Evolutionary conservation across 2,888 invertebrate species (phyloP), one percentile per base, ranked within the genome.

Genomic region (Agrotis ipsilon): DNA sequence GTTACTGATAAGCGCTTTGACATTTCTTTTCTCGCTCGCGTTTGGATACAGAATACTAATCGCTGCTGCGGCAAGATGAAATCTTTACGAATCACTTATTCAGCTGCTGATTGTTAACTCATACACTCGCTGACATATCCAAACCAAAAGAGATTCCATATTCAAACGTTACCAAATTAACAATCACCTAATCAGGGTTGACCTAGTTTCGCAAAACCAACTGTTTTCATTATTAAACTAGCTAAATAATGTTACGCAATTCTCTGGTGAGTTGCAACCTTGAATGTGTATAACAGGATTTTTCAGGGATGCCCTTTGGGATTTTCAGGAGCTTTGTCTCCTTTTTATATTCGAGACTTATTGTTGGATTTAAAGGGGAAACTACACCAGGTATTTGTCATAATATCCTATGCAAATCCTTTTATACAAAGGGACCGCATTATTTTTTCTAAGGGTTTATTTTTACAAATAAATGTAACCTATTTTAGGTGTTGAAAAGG

Each of bases 201-300:
- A 82, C 72, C 82, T 60, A 73, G 72, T 80, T 79, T 66, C 60
- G 51, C 60, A 55, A 19, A 77, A 77, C 62, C 24, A 48, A 78
- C 70, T 78, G 75, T 78, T 80, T 80, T 74, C 68, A 78, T 81
- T 78, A 85, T 83, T 74, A 66, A 83, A 63, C 67, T 59, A 72
- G 46, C 19, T 68, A 71, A 78, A 78, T 75, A 72, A 78, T 9
- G 76, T 85, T 85, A 85, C 62, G 81, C 83, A 84, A 85, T 73
- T 78, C 78, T 63, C 80, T 68, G 21, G 46, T 69, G 80, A 48
- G 11, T 70, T 61, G 55, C 61, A 72, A 60, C 70, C 73, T 69
- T 70, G 76, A 66, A 60, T 77, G 60, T 69, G 51, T 61, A 43
- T 45, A 61, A 24, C 24, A 39, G 71, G 46, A 59, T 72, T 81